These are phyloP conservation scores for Callitettix versicolor DNA, from an alignment of 1,140 invertebrate species.

Conservation along the genomic window DNA sequence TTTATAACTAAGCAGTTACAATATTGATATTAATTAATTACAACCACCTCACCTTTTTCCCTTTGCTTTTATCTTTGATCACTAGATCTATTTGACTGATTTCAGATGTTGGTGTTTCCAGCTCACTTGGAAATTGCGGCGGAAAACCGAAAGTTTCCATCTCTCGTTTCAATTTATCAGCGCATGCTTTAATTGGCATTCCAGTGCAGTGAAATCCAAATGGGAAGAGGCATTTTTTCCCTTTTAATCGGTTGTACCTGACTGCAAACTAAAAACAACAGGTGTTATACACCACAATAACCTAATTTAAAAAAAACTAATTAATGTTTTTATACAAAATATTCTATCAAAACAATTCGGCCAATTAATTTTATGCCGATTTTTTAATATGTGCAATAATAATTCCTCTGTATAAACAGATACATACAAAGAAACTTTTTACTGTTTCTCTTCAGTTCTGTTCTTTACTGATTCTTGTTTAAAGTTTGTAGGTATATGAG, in stretches of 20 bases:
- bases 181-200: slow-evolving; percentile 94
- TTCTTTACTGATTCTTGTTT: too few relatives aligned
- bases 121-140: slow-evolving; percentile 71
- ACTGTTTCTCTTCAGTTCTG: too few relatives aligned
- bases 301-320: too few relatives aligned
- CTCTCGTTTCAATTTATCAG: slow-evolving; percentile 93
- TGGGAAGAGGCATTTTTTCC: slow-evolving; percentile 88
- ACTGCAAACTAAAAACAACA: slow-evolving; percentile 65
- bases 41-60: slow-evolving; percentile 97
- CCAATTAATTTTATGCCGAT: too few relatives aligned
- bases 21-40: too few relatives aligned
- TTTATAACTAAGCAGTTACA: background rate
- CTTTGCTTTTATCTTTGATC: slow-evolving; percentile 91
- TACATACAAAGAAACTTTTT: too few relatives aligned
- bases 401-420: too few relatives aligned
- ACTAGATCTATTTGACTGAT: slow-evolving; percentile 43
- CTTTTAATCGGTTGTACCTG: slow-evolving; percentile 81
- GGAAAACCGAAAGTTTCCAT: slow-evolving; percentile 87
- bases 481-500: too few relatives aligned
- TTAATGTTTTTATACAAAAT: too few relatives aligned
- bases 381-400: too few relatives aligned
- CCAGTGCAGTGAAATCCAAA: slow-evolving; percentile 99
- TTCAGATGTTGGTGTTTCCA: slow-evolving; percentile 31
- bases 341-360: too few relatives aligned
- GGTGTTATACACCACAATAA: too few relatives aligned